These are phyloP conservation scores for Melinaea marsaeus DNA, from an alignment of 2,888 invertebrate genomes.

Conservation along the genomic window DNA sequence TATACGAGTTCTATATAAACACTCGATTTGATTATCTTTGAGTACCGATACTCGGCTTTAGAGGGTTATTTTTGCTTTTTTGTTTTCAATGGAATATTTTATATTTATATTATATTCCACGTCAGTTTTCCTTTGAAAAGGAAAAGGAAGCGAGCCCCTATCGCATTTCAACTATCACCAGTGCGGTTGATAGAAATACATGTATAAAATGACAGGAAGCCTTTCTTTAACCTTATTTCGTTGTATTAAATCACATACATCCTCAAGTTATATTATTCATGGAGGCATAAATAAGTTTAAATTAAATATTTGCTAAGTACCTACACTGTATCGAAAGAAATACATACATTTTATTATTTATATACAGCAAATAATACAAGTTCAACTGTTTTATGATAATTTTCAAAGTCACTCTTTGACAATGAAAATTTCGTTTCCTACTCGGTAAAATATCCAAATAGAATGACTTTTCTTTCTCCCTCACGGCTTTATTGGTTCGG, in stretches of 20 bases:
- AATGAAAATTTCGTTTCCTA: neutral
- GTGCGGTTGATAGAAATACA: slow-evolving; percentile 26
- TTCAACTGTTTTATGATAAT: slow-evolving; percentile 2
- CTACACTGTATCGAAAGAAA: neutral
- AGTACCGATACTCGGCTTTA: slow-evolving; percentile 26
- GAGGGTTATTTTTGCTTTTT: slow-evolving; percentile 22
- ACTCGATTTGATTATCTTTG: slow-evolving; percentile 27
- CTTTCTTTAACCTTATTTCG: slow-evolving; percentile 22
- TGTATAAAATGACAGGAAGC: slow-evolving; percentile 29
- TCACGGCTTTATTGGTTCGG: too few relatives aligned
- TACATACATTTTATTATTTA: slow-evolving; percentile 4
- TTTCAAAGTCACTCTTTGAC: neutral
- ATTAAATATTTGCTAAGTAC: neutral
- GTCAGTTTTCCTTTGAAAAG: slow-evolving; percentile 14
- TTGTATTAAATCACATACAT: too few relatives aligned
- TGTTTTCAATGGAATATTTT: slow-evolving; percentile 40
- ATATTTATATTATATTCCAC: neutral
- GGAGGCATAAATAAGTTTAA: neutral
- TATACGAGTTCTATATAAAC: slow-evolving; percentile 27
- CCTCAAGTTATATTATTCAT: neutral
- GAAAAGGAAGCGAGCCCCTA: slow-evolving; percentile 29
- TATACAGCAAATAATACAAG: neutral
- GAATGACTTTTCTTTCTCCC: neutral
- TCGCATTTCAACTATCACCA: slow-evolving; percentile 30
- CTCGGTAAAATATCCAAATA: neutral